Base-by-base conservation (phyloP, 2,797 vertebrate species). In the Percopsis omiscomaycus region DNA sequence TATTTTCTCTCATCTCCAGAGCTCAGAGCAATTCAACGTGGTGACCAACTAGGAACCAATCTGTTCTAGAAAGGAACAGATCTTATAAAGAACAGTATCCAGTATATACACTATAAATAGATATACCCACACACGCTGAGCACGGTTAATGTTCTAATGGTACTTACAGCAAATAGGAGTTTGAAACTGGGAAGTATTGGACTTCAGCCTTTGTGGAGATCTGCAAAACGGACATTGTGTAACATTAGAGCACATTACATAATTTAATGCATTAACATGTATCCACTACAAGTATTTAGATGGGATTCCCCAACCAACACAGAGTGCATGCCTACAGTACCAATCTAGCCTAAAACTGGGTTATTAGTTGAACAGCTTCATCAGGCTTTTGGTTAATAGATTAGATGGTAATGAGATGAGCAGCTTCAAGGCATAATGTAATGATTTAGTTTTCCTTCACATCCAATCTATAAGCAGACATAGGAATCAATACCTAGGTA, bases 1-100 rank as follows among this genome's bases (percentile, higher is more conserved):
- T 55, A 66, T 71, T 73, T 44, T 55, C 65, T 73, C 80, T 79
- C 56, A 73, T 77, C 66, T 71, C 6, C 51, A 44, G 49, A 67
- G 61, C 67, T 74, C 45, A 69, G 58, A 69, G 55, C 56, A 46
- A 63, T 45, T 71, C 55, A 58, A 56, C 70, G 66, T 49, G 53
- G 56, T 46, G 57, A 51, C 30, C 49, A 61, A 68, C 44, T n/a
- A 46, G 58, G 52, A 68, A 44, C 49, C 46, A 57, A 62, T 49
- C 51, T 45, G 51, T 66, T 42, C 12, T 46, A 51, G 49, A 61
- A 42, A 46, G 27, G 45, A 58, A 48, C 61, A 27, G 68, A 74
- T 55, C 29, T 48, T 13, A 15, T 48, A 13, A 13, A 48, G n/a
- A 48, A 48, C 14, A 48, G 5, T 48, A 48, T 48, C 11, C n/a